Evolutionary conservation across 2,113 vertebrate species (phyloP).

Genomic region (Brevimyrus niger): DNA sequence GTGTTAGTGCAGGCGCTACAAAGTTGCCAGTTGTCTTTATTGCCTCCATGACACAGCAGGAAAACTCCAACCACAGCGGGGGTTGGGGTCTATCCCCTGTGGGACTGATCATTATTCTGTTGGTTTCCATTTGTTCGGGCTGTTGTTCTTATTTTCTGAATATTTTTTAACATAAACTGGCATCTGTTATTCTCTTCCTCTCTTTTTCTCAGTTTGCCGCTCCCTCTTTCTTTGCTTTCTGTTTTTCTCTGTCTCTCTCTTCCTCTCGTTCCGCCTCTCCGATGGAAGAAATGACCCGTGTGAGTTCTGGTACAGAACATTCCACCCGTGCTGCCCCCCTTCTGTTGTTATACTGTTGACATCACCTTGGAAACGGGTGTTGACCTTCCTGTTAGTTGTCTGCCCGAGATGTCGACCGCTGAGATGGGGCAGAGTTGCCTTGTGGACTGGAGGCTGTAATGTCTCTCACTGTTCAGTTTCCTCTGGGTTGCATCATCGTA

Average conservation of each 20-base stretch:
- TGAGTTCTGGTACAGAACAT: conserved; percentile 32
- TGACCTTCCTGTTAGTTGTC: conserved; percentile 12
- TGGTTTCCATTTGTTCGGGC: not conserved
- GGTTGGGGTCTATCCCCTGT: not conserved
- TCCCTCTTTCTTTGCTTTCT: not conserved
- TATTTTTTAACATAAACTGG: not conserved
- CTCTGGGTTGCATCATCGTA: conserved; percentile 37
- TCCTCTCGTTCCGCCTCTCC: not conserved
- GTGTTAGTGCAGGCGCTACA: not conserved
- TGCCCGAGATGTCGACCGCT: not conserved
- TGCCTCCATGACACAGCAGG: not conserved
- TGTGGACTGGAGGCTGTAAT: not conserved
- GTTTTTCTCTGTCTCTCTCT: not conserved
- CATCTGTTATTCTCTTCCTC: not conserved
- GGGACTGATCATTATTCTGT: not conserved
- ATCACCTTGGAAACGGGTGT: conserved; percentile 48
- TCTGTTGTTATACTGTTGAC: conserved; percentile 55
- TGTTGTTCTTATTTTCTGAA: not conserved
- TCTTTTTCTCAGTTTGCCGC: not conserved
- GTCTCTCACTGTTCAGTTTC: conserved; percentile 5
- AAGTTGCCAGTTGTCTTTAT: not conserved
- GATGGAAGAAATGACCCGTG: conserved; percentile 39
- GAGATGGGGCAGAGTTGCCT: not conserved
- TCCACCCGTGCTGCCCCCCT: conserved; percentile 42
- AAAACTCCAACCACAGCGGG: not conserved